Percentiles rank a stretch among this genome's conserved stretches.
Evolutionary conservation across 2,113 vertebrate genomes (phyloP).

Genomic region (Menidia beryllina): DNA sequence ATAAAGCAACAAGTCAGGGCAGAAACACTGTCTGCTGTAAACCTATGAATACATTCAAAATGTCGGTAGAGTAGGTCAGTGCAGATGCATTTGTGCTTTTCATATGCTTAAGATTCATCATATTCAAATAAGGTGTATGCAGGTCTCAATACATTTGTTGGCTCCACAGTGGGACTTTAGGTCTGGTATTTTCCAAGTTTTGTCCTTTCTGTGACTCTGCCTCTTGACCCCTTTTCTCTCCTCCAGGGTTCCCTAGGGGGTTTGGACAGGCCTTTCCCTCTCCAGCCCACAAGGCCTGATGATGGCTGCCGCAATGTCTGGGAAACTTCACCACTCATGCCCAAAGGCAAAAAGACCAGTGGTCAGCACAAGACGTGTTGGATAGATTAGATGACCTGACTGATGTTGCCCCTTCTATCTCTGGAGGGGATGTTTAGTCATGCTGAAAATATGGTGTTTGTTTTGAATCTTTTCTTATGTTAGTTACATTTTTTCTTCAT

Average conservation of each 20-base stretch:
- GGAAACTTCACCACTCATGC: slow-evolving; percentile 45
- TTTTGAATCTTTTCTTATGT: background rate
- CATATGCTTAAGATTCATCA: slow-evolving; percentile 3
- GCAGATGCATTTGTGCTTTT: background rate
- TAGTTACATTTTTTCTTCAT: background rate
- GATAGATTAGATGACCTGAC: slow-evolving; percentile 11
- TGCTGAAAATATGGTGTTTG: background rate
- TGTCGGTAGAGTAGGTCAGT: background rate
- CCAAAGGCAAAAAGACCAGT: background rate
- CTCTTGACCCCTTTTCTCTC: slow-evolving; percentile 55
- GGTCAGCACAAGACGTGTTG: slow-evolving; percentile 12
- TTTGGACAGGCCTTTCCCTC: slow-evolving; percentile 43
- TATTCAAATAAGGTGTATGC: background rate
- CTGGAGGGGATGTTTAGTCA: background rate
- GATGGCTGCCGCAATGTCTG: slow-evolving; percentile 62
- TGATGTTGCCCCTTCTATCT: slow-evolving; percentile 12
- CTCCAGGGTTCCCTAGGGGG: slow-evolving; percentile 50
- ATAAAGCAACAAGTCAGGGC: background rate
- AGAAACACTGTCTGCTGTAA: background rate
- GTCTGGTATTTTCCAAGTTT: slow-evolving; percentile 60
- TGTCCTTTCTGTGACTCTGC: slow-evolving; percentile 42
- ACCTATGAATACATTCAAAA: background rate
- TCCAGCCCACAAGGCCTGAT: slow-evolving; percentile 15
- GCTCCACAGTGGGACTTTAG: background rate
- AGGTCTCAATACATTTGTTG: background rate